Conservation (phyloP, 2,797 vertebrate genomes). For the Australoheros facetus region DNA sequence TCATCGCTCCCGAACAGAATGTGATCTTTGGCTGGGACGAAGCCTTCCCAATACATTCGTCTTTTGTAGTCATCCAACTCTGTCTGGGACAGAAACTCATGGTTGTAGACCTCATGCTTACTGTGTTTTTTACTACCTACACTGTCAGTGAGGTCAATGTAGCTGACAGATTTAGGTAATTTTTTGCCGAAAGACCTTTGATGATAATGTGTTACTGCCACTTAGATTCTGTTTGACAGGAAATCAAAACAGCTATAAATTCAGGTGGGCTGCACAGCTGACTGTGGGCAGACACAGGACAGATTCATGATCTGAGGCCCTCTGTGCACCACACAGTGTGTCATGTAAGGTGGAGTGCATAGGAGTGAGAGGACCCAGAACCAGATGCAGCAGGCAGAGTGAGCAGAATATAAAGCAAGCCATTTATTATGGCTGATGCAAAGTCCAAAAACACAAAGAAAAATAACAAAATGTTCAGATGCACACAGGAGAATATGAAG, state of each 20-base stretch:
- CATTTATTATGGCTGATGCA: not conserved
- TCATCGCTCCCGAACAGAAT: constrained; percentile 35
- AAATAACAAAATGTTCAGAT: not conserved
- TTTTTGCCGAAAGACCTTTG: constrained; percentile 4
- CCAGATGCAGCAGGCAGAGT: not conserved
- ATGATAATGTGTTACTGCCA: constrained; percentile 20
- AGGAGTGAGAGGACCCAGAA: too few relatives aligned
- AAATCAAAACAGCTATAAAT: constrained; percentile 41
- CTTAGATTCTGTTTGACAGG: constrained; percentile 28
- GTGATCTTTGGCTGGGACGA: constrained; percentile 35
- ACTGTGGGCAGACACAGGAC: not conserved
- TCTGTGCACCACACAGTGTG: not conserved
- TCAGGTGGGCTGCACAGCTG: not conserved
- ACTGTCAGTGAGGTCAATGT: constrained; percentile 12
- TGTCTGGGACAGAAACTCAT: constrained; percentile 61
- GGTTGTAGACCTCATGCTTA: constrained; percentile 31
- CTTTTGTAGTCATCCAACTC: constrained; percentile 56
- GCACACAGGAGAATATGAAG: too few relatives aligned
- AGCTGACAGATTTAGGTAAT: not conserved
- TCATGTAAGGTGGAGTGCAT: too few relatives aligned
- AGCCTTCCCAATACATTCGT: constrained; percentile 54
- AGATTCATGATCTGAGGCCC: constrained; percentile 12
- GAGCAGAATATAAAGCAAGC: not conserved
- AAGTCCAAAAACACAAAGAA: not conserved
- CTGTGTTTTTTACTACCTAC: not conserved